These are phyloP conservation scores for Silurus asotus DNA, from an alignment of 2,113 vertebrate species.

Conservation along the genomic window DNA sequence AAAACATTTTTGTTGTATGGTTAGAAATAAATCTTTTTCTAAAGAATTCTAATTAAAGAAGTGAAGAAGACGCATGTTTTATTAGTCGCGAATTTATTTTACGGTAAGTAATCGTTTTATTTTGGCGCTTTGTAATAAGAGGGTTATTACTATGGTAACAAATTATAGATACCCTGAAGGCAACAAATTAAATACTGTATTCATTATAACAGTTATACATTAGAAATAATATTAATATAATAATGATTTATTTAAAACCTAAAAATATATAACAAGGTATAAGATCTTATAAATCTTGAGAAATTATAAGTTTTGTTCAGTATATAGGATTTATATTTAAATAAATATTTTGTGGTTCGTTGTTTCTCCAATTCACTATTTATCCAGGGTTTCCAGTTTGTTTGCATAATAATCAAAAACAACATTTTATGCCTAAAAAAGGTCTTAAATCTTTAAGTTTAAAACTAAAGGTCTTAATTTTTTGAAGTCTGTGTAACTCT, in stretches of 20 bases:
- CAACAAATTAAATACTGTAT: too few species aligned
- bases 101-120: neutral
- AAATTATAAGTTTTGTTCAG: too few species aligned
- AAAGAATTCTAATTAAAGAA: neutral
- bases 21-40: neutral
- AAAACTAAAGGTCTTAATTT: too few species aligned
- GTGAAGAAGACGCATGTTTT: neutral
- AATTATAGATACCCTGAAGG: neutral
- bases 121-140: neutral
- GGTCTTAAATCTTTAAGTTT: too few species aligned
- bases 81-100: neutral
- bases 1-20: neutral
- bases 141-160: conserved; percentile 3
- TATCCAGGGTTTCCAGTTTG: too few species aligned
- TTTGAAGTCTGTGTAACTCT: too few species aligned
- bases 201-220: neutral
- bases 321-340: neutral
- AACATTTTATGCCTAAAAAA: too few species aligned
- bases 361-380: neutral
- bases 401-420: too few species aligned
- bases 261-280: neutral
- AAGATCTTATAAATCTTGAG: neutral
- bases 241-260: neutral
- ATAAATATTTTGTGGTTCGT: neutral
- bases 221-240: too few species aligned